Evolutionary conservation across 2,888 invertebrate species (phyloP), one percentile per base, ranked within the genome.

Genomic region (Meta bourneti): DNA sequence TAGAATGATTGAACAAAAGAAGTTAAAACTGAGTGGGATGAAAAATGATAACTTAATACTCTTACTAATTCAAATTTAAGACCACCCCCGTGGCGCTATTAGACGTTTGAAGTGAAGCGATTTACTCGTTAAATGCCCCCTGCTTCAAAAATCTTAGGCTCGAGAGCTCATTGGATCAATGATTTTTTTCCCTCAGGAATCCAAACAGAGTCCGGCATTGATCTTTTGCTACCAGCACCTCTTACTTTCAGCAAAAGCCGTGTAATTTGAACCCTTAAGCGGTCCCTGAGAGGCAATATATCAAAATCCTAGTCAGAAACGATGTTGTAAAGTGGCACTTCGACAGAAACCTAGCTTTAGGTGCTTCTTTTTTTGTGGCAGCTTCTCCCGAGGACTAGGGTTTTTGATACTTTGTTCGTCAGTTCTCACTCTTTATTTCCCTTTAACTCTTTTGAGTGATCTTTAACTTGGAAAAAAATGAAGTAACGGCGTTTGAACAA

Each of bases 251-350:
- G 8, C 82, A 70, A 89, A 52, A 19, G 51, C 75, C 13, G 54
- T 75, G 90, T 81, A 80, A 90, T 90, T 80, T 85, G 75, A 90
- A 51, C 49, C 77, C 52, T 61, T 74, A 86, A 81, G 85, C 54
- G 71, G 77, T n/a, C 20, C 54, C 52, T 51, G 79, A 75, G 69
- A 86, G 51, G 81, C 85, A 75, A 90, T 90, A 86, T 79, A 90
- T 90, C 90, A 90, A 90, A 85, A 86, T 85, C 85, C 51, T 70
- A 85, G 90, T 81, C 85, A 75, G 61, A 81, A 89, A 77, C 52
- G 61, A 71, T 74, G 89, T 77, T 79, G 54, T 77, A 78, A 89
- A 89, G 89, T 89, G 83, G 89, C 89, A 89, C 83, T 89, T 89
- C 61, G 83, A 79, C 83, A 89, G 70, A 81, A 70, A 84, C 49